Percentiles rank a stretch among this genome's conserved stretches.
phyloP scores from a whole-genome alignment of 2,797 vertebrate species.

The Melanogrammus aeglefinus region DNA sequence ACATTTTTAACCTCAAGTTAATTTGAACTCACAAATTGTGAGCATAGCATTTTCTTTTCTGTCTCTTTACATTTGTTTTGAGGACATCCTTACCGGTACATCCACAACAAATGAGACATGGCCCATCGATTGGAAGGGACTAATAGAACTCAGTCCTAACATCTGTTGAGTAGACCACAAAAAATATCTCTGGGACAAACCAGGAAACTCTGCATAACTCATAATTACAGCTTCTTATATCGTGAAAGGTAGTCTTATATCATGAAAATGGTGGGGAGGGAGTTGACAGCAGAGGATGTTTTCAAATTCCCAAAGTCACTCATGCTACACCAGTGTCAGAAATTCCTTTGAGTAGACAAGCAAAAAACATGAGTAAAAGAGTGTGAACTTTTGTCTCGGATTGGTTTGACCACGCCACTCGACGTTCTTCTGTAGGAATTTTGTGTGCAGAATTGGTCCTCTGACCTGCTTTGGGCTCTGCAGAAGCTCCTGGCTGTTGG shows the following conservation, averaged over 20 bases:
- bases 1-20: background rate
- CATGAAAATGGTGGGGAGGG: background rate
- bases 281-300: background rate
- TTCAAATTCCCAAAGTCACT: background rate
- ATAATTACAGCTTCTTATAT: too few relatives aligned
- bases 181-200: too few relatives aligned
- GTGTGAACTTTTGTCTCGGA: background rate
- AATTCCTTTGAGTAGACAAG: background rate
- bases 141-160: too few relatives aligned
- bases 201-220: too few relatives aligned
- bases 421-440: background rate
- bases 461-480: slow-evolving; percentile 87
- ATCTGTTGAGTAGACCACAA: too few relatives aligned
- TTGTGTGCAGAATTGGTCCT: background rate
- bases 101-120: too few relatives aligned
- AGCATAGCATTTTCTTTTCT: too few relatives aligned
- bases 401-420: background rate
- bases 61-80: too few relatives aligned
- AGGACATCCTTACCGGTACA: too few relatives aligned
- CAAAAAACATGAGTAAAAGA: background rate
- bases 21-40: background rate
- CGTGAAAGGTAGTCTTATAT: background rate
- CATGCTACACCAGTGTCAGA: background rate
- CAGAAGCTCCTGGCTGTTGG: slow-evolving; percentile 85
- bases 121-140: too few relatives aligned